phyloP scores from a whole-genome alignment of 2,113 vertebrate species.

The Tragulus kanchil region DNA sequence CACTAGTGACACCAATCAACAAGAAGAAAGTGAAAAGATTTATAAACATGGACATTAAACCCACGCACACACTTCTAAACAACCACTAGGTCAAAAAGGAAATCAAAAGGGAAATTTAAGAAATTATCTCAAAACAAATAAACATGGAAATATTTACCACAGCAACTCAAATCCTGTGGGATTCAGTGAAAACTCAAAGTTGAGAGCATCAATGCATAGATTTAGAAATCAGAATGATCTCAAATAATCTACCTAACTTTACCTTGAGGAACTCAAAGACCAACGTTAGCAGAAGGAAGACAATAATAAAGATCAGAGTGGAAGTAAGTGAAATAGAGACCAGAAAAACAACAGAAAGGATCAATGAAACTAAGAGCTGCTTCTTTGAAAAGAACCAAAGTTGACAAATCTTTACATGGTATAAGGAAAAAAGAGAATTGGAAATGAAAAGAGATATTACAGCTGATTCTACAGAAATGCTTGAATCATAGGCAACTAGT shows the following conservation, averaged over 20 bases:
- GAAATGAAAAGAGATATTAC: background rate
- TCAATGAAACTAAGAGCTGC: background rate
- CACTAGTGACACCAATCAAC: background rate
- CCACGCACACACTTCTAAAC: background rate
- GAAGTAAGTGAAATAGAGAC: background rate
- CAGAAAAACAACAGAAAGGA: background rate
- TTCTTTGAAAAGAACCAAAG: background rate
- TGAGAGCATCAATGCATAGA: background rate
- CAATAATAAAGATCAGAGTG: background rate
- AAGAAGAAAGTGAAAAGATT: background rate
- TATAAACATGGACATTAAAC: background rate
- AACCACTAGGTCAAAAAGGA: background rate
- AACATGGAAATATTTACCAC: background rate
- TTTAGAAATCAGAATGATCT: background rate
- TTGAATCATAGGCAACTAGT: background rate
- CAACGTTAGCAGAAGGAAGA: background rate
- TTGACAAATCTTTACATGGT: background rate
- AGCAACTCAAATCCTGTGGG: background rate
- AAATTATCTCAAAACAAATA: background rate
- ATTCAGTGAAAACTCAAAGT: background rate
- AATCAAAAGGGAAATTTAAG: background rate
- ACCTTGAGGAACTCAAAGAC: background rate
- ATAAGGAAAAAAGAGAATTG: background rate
- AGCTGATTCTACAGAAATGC: background rate
- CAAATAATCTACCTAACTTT: background rate